Base-by-base conservation (phyloP, 2,888 invertebrate genomes). In the Drosophila ezoana region DNA sequence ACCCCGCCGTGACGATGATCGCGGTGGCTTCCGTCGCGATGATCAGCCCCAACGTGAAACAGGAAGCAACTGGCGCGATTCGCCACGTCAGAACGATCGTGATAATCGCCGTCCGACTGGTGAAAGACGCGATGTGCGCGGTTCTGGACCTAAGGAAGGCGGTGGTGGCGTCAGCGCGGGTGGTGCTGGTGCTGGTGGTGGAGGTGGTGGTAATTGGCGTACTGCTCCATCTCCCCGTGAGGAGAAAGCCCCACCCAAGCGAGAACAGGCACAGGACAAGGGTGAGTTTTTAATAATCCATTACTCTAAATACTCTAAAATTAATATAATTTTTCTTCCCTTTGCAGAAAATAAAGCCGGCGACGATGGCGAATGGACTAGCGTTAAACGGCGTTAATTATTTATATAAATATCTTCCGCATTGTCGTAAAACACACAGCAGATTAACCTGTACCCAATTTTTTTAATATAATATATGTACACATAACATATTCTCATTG, bases 311-410 rank as follows among this genome's bases (percentile, higher is more conserved):
- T 20, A 14, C 48, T n/a, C 13, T 2, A 14, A 35, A 14, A 45
- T 16, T 11, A 11, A 48, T 14, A 35, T 18, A 40, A 28, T 16
- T 54, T 51, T 0, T 65, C 1, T 71, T 69, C 76, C 74, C 76
- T 90, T 92, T 92, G 91, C 92, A 76, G 94, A 93, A 81, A 94
- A 90, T 60, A 91, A 92, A 63, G 90, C 93, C 52, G 90, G 93
- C 0, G 94, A 94, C 77, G 94, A 93, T 71, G 94, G 93, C 16
- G 94, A 94, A 66, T 94, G 95, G 95, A 94, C 94, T 51, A 93
- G 93, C 59, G 94, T 94, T 51, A 93, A 93, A 63, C 93, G 94
- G 60, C 94, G 94, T 89, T 92, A 89, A 87, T 56, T 59, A 53
- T 41, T 40, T 65, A 79, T 56, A 56, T 65, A 72, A 59, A 53